Evolutionary conservation across 2,888 invertebrate species (phyloP).

Genomic region (Seira musarum): DNA sequence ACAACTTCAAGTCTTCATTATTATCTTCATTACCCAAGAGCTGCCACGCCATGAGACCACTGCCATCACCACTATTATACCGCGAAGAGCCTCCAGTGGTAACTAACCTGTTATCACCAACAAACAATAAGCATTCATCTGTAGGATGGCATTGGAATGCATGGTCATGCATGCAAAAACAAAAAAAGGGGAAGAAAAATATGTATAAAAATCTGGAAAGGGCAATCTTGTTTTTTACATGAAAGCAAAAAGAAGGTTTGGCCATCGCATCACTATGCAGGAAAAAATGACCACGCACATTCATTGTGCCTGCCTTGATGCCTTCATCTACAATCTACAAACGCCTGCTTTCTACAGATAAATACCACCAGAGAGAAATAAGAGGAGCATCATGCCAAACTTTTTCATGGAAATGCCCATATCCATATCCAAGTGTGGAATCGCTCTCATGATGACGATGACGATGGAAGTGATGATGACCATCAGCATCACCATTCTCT

Average conservation of each 20-base stretch:
- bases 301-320: constrained; percentile 20
- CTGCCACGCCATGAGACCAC: neutral
- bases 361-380: neutral
- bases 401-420: neutral
- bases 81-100: neutral
- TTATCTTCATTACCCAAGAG: constrained; percentile 45
- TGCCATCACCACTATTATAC: neutral
- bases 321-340: neutral
- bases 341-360: constrained; percentile 21
- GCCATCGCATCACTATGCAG: constrained; percentile 31
- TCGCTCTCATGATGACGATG: neutral
- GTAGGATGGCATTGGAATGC: neutral
- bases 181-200: constrained; percentile 19
- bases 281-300: constrained; percentile 48
- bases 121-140: neutral
- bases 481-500: no score
- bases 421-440: neutral
- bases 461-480: no score
- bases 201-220: neutral
- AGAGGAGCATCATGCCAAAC: neutral
- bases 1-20: constrained; percentile 52
- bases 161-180: neutral
- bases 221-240: neutral
- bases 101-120: neutral
- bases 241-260: neutral